Evolutionary conservation across 2,888 invertebrate species (phyloP).

Genomic region (Rapana venosa): DNA sequence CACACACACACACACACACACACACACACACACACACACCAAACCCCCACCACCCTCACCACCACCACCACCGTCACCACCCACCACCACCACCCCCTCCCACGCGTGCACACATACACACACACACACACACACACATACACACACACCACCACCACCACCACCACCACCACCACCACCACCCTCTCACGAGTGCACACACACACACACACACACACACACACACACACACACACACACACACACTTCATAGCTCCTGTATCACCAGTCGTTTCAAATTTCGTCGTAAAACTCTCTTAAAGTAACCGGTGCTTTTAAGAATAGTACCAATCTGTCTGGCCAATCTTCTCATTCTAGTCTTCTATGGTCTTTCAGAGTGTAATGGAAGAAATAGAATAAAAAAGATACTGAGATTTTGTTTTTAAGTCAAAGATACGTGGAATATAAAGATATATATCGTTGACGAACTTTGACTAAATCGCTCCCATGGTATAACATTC

Average conservation of each 20-base stretch:
- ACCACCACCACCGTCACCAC: too few species aligned
- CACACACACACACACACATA: conserved; percentile 27
- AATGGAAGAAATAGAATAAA: not conserved
- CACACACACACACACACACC: not conserved
- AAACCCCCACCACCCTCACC: too few species aligned
- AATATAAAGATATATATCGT: too few species aligned
- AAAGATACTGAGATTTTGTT: not conserved
- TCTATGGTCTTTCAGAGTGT: not conserved
- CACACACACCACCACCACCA: not conserved
- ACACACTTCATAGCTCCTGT: not conserved
- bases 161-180: too few species aligned
- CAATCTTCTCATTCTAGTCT: too few species aligned
- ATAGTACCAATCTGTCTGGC: not conserved
- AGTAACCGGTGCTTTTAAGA: not conserved
- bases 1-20: not conserved
- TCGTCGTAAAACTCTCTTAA: not conserved
- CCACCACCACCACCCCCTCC: not conserved
- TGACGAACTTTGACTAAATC: too few species aligned
- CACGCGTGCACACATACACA: conserved; percentile 16
- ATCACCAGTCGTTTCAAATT: too few species aligned
- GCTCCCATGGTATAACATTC: too few species aligned
- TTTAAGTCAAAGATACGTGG: too few species aligned
- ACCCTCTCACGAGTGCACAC: not conserved
- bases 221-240: not conserved
- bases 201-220: not conserved